A percentile compares a stretch with the other conserved stretches of the same genome.
Evolutionary conservation across 2,888 invertebrate species (phyloP).

Genomic region (Papilio gigon): DNA sequence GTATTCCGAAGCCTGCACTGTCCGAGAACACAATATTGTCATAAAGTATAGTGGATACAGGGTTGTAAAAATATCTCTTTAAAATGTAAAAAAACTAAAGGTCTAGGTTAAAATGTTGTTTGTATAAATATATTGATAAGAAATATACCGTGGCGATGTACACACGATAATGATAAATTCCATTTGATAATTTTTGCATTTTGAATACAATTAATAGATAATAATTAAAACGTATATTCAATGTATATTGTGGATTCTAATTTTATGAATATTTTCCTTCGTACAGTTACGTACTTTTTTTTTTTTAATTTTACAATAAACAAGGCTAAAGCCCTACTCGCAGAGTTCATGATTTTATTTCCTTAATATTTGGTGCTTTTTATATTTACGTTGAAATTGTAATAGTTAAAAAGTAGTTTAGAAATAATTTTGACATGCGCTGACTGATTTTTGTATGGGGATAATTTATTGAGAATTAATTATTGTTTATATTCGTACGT

Average conservation of each 20-base stretch:
- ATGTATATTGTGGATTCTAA: slow-evolving; percentile 46
- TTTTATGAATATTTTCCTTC: slow-evolving; percentile 32
- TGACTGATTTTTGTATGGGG: slow-evolving; percentile 21
- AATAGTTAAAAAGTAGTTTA: slow-evolving; percentile 6
- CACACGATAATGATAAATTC: slow-evolving; percentile 60
- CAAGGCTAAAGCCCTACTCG: neutral
- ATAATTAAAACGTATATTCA: slow-evolving; percentile 16
- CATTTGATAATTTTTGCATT: slow-evolving; percentile 74
- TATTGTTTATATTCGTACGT: slow-evolving; percentile 50
- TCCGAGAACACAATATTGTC: slow-evolving; percentile 69
- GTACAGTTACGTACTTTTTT: slow-evolving; percentile 9
- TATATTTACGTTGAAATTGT: slow-evolving; percentile 13
- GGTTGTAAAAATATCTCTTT: slow-evolving; percentile 82
- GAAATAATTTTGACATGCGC: slow-evolving; percentile 24
- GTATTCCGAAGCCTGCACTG: slow-evolving; percentile 53
- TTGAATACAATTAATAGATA: slow-evolving; percentile 48
- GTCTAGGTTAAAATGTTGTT: slow-evolving; percentile 77
- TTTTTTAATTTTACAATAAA: slow-evolving; percentile 10
- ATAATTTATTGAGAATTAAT: slow-evolving; percentile 18
- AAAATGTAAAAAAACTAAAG: slow-evolving; percentile 73
- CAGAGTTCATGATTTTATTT: slow-evolving; percentile 12
- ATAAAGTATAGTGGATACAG: slow-evolving; percentile 81
- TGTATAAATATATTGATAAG: slow-evolving; percentile 78
- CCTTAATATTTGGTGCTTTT: slow-evolving; percentile 32
- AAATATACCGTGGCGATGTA: slow-evolving; percentile 69